phyloP scores from a whole-genome alignment of 2,888 invertebrate genomes.

The Pherbina coryleti region DNA sequence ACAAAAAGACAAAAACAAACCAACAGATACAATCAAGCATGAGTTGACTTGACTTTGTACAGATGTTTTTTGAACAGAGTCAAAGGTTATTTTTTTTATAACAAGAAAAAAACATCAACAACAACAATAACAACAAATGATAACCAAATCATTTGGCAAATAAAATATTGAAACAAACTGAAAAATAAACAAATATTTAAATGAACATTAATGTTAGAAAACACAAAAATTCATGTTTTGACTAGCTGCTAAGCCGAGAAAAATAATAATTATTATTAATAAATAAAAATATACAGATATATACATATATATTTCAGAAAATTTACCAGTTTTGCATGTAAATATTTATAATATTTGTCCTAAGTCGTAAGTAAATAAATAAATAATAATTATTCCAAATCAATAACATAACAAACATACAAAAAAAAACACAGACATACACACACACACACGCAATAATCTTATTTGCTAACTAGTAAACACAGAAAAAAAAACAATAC shows the following conservation, averaged over 20 bases:
- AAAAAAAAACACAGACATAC: background rate
- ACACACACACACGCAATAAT: background rate
- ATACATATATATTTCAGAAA: slow-evolving; percentile 4
- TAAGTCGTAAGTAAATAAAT: slow-evolving; percentile 9
- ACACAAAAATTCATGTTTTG: background rate
- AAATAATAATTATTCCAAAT: background rate
- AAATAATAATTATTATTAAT: background rate
- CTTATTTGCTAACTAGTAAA: slow-evolving; percentile 20
- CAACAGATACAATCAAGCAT: slow-evolving; percentile 32
- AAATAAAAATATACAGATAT: background rate
- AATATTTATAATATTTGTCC: slow-evolving; percentile 16
- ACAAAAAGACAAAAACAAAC: slow-evolving; percentile 7
- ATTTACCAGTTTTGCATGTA: slow-evolving; percentile 27
- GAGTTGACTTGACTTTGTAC: background rate
- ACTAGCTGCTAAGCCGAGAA: background rate
- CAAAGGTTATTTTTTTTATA: background rate
- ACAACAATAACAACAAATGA: background rate
- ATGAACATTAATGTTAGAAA: slow-evolving; percentile 15
- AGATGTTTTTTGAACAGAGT: background rate
- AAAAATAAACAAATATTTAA: background rate
- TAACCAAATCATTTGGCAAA: background rate
- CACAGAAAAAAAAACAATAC: background rate
- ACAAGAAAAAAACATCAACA: background rate
- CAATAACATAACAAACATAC: slow-evolving; percentile 7
- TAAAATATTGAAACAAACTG: background rate